Base-by-base conservation (phyloP, 2,113 vertebrate genomes). In the Heterocephalus glaber region DNA sequence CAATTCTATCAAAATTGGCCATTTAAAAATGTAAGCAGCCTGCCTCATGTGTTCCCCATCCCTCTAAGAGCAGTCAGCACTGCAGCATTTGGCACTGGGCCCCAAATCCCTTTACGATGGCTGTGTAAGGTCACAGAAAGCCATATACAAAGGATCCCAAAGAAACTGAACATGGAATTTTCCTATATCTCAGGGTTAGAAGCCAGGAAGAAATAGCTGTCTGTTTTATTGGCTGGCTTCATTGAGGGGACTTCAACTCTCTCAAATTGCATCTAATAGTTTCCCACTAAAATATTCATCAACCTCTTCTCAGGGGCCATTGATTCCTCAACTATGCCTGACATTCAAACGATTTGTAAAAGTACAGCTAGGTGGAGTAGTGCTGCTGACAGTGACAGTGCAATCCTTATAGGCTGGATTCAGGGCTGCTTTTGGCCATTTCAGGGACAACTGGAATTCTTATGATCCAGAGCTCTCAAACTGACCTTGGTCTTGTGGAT, bases 251-350 rank as follows among this genome's bases (percentile, higher is more conserved):
- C 52, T 82, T 6, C 26, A 91, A 90, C 77, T 80, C 87, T 89
- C 95, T 44, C 92, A 88, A 92, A 70, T 74, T 22, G 20, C 92
- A 93, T 52, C 35, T 95, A 97, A 96, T 84, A 93, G 74, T 92
- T 96, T 94, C 86, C 90, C 80, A 79, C 97, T 98, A 97, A 98
- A 98, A 98, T 97, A 98, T 97, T 98, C 11, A 98, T 97, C 88
- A 83, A 28, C 49, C 47, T 90, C 89, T 84, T 80, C 96, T 95
- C 86, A 20, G 74, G 91, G 76, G 95, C 60, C 77, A 63, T 9
- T 26, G 38, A 30, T 30, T 96, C 22, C 30, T 79, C 87, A 65
- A 54, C 84, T n/a, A 11, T 54, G 91, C 79, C 91, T 89, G 81
- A 66, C 72, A 94, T 41, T 90, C 79, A 63, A 90, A 96, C 9